Evolutionary conservation across 2,113 vertebrate species (phyloP).

Genomic region (Ceyx melanurus): DNA sequence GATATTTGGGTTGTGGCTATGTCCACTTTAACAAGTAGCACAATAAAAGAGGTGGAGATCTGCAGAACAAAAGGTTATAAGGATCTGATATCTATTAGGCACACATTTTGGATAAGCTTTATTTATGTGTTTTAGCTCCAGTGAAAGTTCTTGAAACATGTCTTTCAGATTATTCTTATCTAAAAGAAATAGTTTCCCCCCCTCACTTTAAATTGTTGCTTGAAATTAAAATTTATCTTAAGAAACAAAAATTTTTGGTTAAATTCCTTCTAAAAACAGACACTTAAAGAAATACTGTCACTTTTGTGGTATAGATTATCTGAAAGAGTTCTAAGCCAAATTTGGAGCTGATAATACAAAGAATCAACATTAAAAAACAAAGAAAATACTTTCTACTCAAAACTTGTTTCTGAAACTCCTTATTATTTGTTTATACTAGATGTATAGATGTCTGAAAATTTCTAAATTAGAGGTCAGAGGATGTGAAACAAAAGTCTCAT

Average conservation of each 20-base stretch:
- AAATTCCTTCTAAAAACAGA: not conserved
- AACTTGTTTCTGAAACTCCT: not conserved
- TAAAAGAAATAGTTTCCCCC: not conserved
- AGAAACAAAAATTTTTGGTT: not conserved
- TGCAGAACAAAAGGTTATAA: not conserved
- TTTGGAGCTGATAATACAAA: not conserved
- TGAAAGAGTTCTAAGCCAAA: not conserved
- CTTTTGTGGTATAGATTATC: not conserved
- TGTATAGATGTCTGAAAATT: not conserved
- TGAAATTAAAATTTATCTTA: not conserved
- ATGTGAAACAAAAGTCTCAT: not conserved
- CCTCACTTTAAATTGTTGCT: not conserved
- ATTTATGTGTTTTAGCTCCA: not conserved
- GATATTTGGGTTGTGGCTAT: not conserved
- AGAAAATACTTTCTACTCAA: not conserved
- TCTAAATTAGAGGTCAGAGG: not conserved
- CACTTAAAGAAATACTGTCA: not conserved
- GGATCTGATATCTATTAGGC: not conserved
- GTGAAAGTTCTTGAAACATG: not conserved
- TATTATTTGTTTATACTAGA: not conserved
- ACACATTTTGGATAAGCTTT: not conserved
- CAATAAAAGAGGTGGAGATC: not conserved
- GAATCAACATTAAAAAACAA: not conserved
- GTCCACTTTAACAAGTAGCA: not conserved
- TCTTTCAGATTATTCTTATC: not conserved